phyloP scores from a whole-genome alignment of 1,140 invertebrate species.

The Rhopalosiphum padi region DNA sequence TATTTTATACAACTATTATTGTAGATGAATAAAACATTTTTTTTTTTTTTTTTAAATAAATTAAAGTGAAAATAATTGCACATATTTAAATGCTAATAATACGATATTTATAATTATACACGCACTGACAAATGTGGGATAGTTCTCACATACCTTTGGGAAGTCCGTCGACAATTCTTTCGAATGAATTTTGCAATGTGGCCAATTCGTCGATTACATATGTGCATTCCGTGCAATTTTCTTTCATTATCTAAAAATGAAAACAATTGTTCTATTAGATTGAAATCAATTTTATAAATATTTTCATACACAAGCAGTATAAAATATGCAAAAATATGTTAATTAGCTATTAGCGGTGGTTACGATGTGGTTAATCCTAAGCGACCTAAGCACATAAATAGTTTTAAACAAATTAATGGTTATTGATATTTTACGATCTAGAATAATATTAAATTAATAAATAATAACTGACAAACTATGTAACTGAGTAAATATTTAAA shows the following conservation, averaged over 20 bases:
- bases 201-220: slow-evolving; percentile 38
- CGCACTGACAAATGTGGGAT: slow-evolving; percentile 43
- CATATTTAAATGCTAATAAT: slow-evolving; percentile 41
- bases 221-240: slow-evolving; percentile 40
- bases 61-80: background rate
- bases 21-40: slow-evolving; percentile 3
- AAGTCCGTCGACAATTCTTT: slow-evolving; percentile 53
- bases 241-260: slow-evolving; percentile 28
- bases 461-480: background rate
- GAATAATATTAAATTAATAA: background rate
- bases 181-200: slow-evolving; percentile 52
- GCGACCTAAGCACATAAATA: background rate
- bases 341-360: background rate
- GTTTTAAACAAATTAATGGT: background rate
- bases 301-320: background rate
- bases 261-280: slow-evolving; percentile 31
- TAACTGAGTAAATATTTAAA: background rate
- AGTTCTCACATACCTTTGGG: slow-evolving; percentile 58
- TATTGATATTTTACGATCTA: background rate
- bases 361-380: background rate
- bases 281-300: slow-evolving; percentile 13
- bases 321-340: slow-evolving; percentile 12
- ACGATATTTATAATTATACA: slow-evolving; percentile 5
- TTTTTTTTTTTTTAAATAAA: background rate
- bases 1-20: background rate